Evolutionary conservation across 2,797 vertebrate genomes (phyloP), one percentile per base, ranked within the genome.

Genomic region (Protosalanx chinensis): DNA sequence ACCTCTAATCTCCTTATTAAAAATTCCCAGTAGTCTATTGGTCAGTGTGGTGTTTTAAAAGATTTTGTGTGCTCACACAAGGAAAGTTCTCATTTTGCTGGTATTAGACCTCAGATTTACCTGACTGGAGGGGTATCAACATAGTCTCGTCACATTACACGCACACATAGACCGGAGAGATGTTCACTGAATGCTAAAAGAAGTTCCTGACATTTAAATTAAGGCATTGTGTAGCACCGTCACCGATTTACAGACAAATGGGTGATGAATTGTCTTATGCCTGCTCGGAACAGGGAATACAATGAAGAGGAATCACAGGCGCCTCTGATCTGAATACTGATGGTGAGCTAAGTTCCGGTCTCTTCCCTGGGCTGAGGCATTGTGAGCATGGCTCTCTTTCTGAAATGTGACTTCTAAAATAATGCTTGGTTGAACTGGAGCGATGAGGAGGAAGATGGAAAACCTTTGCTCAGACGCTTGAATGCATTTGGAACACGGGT

Each of bases 121-220:
- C 73, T 75, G 67, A 57, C 58, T 70, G 71, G 70, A 70, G 58
- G 46, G 67, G 57, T 66, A 72, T 74, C 49, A 64, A 13, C 41
- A 46, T 12, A 13, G 1, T 32, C 64, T 60, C 72, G 60, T 72
- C 72, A 74, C 79, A 73, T 67, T 76, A 73, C 77, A 80, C 63
- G 60, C 72, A 70, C 66, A 77, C 59, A n/a, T 72, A 63, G 65
- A 62, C 64, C 59, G 20, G 62, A 6, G 23, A 58, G 72, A 77
- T 61, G 56, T 60, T 63, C 59, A 18, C 27, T 71, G 80, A 84
- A 84, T 81, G 69, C 79, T 78, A 80, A 83, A 74, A 73, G 33
- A 59, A 20, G 35, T 61, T 41, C 49, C 63, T 86, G 82, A 86
- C 80, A 82, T 85, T 83, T 80, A 70, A 46, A 77, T 57, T 68